A percentile compares a stretch with the other conserved stretches of the same genome.
Evolutionary conservation across 2,888 invertebrate species (phyloP).

Genomic region (Drosophila phalerata): DNA sequence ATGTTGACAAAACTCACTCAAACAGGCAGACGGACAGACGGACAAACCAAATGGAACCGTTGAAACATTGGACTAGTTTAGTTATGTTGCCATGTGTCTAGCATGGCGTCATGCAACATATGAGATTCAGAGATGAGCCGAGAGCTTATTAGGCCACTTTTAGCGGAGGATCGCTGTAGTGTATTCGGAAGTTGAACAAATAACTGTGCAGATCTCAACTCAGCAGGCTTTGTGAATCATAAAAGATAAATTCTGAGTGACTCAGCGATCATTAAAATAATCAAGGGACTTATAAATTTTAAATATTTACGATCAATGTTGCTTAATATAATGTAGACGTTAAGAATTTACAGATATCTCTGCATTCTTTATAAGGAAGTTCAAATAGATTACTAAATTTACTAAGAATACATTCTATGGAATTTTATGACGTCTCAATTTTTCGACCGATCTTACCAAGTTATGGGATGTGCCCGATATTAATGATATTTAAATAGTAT

Average conservation of each 20-base stretch:
- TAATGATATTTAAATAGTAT: too few relatives aligned
- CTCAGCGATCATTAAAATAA: constrained; percentile 19
- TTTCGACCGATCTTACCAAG: neutral
- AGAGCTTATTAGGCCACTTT: constrained; percentile 34
- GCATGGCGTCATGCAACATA: constrained; percentile 60
- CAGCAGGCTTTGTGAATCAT: constrained; percentile 6
- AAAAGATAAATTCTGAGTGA: constrained; percentile 4
- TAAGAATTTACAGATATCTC: neutral
- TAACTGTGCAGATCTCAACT: constrained; percentile 5
- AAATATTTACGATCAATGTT: neutral
- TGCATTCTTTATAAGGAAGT: neutral
- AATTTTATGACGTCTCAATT: too few relatives aligned
- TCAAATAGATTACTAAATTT: neutral
- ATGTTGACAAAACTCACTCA: constrained; percentile 80
- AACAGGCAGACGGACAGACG: constrained; percentile 21
- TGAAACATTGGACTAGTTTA: constrained; percentile 66
- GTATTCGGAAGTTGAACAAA: neutral
- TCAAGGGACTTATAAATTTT: constrained; percentile 6
- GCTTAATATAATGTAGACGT: neutral
- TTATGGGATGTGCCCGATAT: too few relatives aligned
- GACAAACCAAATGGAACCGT: constrained; percentile 39
- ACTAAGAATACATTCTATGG: too few relatives aligned
- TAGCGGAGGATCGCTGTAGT: constrained; percentile 21
- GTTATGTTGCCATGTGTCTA: constrained; percentile 63
- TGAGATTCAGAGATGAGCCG: constrained; percentile 60